phyloP scores from a whole-genome alignment of 37 sponge, comb jelly and placozoan genomes.

The Diacarnus erythraeanus region DNA sequence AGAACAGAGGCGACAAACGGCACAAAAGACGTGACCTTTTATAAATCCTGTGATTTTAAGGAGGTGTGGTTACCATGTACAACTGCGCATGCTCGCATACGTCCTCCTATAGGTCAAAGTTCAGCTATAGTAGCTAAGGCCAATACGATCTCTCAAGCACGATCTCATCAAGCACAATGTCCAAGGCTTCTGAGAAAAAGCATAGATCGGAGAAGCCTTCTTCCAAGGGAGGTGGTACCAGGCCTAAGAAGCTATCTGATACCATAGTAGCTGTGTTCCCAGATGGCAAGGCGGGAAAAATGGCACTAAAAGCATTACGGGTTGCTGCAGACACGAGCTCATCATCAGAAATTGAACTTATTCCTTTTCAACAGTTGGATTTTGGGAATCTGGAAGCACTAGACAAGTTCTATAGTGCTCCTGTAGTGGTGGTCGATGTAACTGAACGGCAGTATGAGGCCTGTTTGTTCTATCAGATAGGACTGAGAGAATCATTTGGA shows the following conservation, averaged over 20 bases:
- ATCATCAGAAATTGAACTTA: conserved; percentile 13
- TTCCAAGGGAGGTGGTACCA: too few relatives aligned
- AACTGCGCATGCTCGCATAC: too few relatives aligned
- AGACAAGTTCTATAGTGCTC: conserved; percentile 75
- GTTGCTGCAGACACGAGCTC: conserved; percentile 32
- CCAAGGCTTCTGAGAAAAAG: too few relatives aligned
- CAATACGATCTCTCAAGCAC: too few relatives aligned
- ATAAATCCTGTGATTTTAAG: too few relatives aligned
- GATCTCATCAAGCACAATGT: too few relatives aligned
- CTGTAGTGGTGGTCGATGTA: conserved; percentile 70
- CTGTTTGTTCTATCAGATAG: conserved; percentile 76
- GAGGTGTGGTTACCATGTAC: too few relatives aligned
- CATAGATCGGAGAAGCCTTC: too few relatives aligned
- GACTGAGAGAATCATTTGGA: conserved; percentile 73
- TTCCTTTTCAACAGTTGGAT: conserved; percentile 76
- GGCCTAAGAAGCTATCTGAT: conserved; percentile 1
- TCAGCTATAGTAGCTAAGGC: too few relatives aligned
- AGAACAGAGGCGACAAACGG: too few relatives aligned
- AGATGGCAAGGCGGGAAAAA: conserved; percentile 52
- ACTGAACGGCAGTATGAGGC: conserved; percentile 62
- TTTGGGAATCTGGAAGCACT: conserved; percentile 67
- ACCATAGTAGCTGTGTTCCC: conserved; percentile 55
- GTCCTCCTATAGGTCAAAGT: too few relatives aligned
- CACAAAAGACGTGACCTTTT: too few relatives aligned
- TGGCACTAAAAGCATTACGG: conserved; percentile 42